phyloP scores from a whole-genome alignment of 2,113 vertebrate genomes.

The Menidia beryllina region DNA sequence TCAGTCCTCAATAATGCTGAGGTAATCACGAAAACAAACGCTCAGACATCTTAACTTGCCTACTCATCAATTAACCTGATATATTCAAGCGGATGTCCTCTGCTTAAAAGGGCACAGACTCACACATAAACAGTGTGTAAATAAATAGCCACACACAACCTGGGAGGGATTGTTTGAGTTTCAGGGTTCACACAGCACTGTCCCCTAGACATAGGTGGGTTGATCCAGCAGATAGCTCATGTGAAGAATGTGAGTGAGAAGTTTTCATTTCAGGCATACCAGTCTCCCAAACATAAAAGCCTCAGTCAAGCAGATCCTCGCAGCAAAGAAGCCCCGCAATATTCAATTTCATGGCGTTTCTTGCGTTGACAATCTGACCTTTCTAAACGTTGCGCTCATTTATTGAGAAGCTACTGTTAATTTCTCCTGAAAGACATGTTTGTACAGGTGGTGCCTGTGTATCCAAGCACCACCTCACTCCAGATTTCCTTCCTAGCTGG shows the following conservation, averaged over 20 bases:
- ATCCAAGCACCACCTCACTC: constrained; percentile 33
- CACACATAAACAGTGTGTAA: background rate
- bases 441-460: constrained; percentile 50
- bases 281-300: constrained; percentile 32
- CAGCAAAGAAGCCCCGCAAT: constrained; percentile 4
- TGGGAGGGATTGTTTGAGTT: constrained; percentile 27
- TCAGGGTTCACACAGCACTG: constrained; percentile 55
- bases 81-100: background rate
- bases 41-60: background rate
- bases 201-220: constrained; percentile 63
- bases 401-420: constrained; percentile 4
- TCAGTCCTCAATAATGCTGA: background rate
- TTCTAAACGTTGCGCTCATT: background rate
- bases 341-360: constrained; percentile 13
- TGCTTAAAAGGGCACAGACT: background rate
- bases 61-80: background rate
- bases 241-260: constrained; percentile 28
- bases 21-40: background rate
- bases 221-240: constrained; percentile 51
- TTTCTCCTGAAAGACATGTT: constrained; percentile 43
- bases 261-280: constrained; percentile 42
- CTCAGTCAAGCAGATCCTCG: constrained; percentile 3
- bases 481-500: constrained; percentile 20
- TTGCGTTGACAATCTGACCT: background rate
- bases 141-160: constrained; percentile 11